These are phyloP conservation scores for Zenarchopterus dispar DNA, from an alignment of 2,797 vertebrate genomes.

Conservation along the genomic window DNA sequence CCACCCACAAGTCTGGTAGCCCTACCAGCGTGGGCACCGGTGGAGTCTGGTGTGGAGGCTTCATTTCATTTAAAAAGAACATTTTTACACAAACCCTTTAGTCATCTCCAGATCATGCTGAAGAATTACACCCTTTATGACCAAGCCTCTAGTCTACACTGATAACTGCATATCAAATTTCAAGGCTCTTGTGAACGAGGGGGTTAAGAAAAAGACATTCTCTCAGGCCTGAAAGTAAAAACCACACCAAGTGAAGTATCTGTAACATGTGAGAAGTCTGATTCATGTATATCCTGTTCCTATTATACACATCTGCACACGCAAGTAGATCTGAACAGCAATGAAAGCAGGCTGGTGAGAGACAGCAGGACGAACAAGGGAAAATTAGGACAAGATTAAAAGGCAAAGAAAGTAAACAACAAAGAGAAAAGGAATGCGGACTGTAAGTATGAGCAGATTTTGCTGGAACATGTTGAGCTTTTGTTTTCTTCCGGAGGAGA, in stretches of 20 bases:
- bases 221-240: background rate
- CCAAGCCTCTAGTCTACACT: background rate
- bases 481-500: slow-evolving; percentile 31
- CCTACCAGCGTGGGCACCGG: too few relatives aligned
- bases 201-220: background rate
- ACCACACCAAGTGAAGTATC: background rate
- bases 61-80: too few relatives aligned
- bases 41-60: too few relatives aligned
- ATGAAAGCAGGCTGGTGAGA: slow-evolving; percentile 13
- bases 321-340: background rate
- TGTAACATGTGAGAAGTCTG: slow-evolving; percentile 1
- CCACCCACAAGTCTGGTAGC: too few relatives aligned
- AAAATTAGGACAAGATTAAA: background rate
- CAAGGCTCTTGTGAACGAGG: background rate
- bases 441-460: slow-evolving; percentile 43
- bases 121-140: too few relatives aligned
- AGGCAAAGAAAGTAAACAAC: slow-evolving; percentile 7
- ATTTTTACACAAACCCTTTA: too few relatives aligned
- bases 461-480: slow-evolving; percentile 38
- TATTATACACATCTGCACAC: background rate
- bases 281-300: background rate
- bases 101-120: too few relatives aligned
- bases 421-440: slow-evolving; percentile 36
- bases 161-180: background rate
- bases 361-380: background rate